Evolutionary conservation across 2,113 vertebrate species (phyloP).

Genomic region (Tichodroma muraria): DNA sequence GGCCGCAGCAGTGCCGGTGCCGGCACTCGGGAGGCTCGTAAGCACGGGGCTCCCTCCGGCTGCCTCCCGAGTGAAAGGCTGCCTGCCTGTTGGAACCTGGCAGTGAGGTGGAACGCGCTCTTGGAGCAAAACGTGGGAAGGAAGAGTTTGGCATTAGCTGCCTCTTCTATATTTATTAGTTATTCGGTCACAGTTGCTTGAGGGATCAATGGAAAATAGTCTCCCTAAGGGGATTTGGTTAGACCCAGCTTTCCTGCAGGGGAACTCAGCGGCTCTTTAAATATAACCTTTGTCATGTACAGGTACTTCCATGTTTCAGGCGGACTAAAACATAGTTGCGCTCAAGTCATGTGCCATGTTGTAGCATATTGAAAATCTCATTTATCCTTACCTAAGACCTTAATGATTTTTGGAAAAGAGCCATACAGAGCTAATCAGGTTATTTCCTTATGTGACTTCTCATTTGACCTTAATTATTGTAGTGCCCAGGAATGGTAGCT

Average conservation of each 20-base stretch:
- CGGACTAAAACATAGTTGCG: not conserved
- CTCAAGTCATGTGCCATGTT: not conserved
- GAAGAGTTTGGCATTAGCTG: not conserved
- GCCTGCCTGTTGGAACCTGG: not conserved
- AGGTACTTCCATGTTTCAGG: not conserved
- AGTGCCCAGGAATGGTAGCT: not conserved
- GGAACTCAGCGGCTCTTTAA: not conserved
- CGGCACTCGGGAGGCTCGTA: not conserved
- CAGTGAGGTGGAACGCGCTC: not conserved
- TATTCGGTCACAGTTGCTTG: not conserved
- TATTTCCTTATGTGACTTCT: not conserved
- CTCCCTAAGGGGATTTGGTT: not conserved
- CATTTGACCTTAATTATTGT: not conserved
- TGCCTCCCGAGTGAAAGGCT: not conserved
- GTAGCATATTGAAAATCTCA: not conserved
- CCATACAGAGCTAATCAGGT: not conserved
- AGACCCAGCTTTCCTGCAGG: not conserved
- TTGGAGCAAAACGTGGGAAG: not conserved
- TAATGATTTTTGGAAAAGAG: not conserved
- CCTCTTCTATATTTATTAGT: rapidly evolving
- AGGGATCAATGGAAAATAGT: not conserved
- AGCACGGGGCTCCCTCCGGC: not conserved
- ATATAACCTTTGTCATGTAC: not conserved
- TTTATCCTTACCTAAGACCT: not conserved
- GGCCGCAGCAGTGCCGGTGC: not conserved